phyloP scores from a whole-genome alignment of 2,113 vertebrate species.

The Phalacrocorax aristotelis region DNA sequence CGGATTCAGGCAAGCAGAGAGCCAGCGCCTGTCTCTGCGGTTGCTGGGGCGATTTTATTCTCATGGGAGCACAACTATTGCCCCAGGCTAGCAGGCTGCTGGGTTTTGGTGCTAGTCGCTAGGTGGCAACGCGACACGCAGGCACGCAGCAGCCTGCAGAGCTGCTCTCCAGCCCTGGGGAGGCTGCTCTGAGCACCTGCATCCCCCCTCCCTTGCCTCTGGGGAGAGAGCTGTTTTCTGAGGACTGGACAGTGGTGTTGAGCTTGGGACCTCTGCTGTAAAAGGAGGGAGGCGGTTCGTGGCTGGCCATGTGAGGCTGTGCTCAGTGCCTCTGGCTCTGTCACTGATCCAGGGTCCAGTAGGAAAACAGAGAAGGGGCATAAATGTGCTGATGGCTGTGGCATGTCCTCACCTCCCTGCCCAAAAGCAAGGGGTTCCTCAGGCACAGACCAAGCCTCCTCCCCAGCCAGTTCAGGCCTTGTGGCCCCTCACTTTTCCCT shows the following conservation, averaged over 20 bases:
- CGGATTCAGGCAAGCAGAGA: background rate
- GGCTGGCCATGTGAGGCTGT: background rate
- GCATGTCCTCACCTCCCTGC: background rate
- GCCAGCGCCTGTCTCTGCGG: fast-evolving
- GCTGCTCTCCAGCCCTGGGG: background rate
- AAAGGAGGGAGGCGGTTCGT: background rate
- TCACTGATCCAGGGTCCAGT: no score
- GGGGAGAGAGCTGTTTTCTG: background rate
- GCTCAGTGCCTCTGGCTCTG: background rate
- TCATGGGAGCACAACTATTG: background rate
- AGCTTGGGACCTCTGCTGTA: background rate
- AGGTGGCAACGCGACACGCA: background rate
- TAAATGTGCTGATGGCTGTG: background rate
- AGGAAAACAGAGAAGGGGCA: background rate
- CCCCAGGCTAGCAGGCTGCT: background rate
- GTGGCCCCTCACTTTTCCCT: background rate
- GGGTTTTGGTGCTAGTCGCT: background rate
- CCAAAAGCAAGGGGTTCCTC: background rate
- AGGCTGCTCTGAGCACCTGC: background rate
- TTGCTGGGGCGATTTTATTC: background rate
- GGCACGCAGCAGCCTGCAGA: background rate
- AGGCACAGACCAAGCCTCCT: background rate
- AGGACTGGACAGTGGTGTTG: background rate
- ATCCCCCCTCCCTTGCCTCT: background rate
- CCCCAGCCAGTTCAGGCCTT: background rate